phyloP scores from a whole-genome alignment of 2,797 vertebrate genomes.

The Alectoris magna region DNA sequence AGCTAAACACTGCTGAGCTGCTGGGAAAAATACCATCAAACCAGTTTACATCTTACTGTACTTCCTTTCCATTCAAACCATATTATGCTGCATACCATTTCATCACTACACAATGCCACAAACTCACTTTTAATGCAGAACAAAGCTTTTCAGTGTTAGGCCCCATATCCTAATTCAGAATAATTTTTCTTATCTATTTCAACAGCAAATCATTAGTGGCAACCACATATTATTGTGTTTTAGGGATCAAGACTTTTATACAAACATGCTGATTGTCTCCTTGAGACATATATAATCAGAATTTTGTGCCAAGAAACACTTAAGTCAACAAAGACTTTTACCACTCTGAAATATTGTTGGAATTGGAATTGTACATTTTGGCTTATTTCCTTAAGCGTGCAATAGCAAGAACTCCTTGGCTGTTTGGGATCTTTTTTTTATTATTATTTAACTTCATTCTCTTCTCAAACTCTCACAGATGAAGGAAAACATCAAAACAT shows the following conservation, averaged over 20 bases:
- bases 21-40: background rate
- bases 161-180: conserved; percentile 63
- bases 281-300: conserved; percentile 65
- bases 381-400: conserved; percentile 60
- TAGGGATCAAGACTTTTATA: conserved; percentile 66
- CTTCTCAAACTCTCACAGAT: conserved; percentile 37
- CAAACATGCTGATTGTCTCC: conserved; percentile 67
- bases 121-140: conserved; percentile 64
- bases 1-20: background rate
- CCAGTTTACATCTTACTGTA: conserved; percentile 7
- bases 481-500: conserved; percentile 56
- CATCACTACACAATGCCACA: conserved; percentile 68
- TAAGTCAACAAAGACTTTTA: conserved; percentile 63
- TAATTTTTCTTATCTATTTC: conserved; percentile 68
- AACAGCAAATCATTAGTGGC: conserved; percentile 72
- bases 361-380: conserved; percentile 70
- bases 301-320: conserved; percentile 69
- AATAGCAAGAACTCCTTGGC: conserved; percentile 51
- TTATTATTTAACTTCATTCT: conserved; percentile 33
- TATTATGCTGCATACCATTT: conserved; percentile 45
- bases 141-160: conserved; percentile 69
- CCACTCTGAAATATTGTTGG: conserved; percentile 61
- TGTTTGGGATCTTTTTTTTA: background rate
- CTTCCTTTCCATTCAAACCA: conserved; percentile 44
- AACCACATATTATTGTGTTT: conserved; percentile 72